Evolutionary conservation across 2,113 vertebrate species (phyloP), one percentile per base, ranked within the genome.

Genomic region (Leptodactylus fuscus): DNA sequence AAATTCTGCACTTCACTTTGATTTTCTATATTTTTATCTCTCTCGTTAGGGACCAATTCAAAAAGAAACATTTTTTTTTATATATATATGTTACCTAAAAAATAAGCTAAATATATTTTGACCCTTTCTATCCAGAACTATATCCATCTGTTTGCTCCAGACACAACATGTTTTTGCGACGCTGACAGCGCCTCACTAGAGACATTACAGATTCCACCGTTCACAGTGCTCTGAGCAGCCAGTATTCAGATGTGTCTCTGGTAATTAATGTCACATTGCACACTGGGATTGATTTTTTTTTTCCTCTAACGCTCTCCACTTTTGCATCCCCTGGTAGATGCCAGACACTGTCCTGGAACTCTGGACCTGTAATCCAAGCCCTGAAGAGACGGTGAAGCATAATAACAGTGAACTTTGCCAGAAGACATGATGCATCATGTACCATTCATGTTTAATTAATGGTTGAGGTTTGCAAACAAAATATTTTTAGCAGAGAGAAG

Each of bases 221-320:
- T 88, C 74, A 22, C 0, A 0, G 65, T 22, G 62, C 83, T 65
- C 81, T 67, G 69, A 15, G 6, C 65, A 32, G 60, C 44, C 85
- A 34, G 5, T 87, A 80, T 75, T 88, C 83, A 87, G 80, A 87
- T 79, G 55, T 88, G 86, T 87, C 86, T 86, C 71, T 84, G 65
- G 51, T 81, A 87, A 91, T 89, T 90, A 90, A 81, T 3, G 0
- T 90, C 88, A 88, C 55, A 12, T 46, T 70, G 83, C 67, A 87
- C 55, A 85, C 76, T 81, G 77, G 48, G 67, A 81, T 65, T 24
- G 78, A 13, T 3, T 38, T 29, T 41, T 29, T 41, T 74, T 87
- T 83, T 8, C 46, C 36, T 46, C 34, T 34, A 0, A 34, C 83
- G 81, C n/a, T 49, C 34, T 87, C 60, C 60, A 6, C 1, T 15